Conservation (phyloP, 2,797 vertebrate species). For the Coracias cyanogaster region DNA sequence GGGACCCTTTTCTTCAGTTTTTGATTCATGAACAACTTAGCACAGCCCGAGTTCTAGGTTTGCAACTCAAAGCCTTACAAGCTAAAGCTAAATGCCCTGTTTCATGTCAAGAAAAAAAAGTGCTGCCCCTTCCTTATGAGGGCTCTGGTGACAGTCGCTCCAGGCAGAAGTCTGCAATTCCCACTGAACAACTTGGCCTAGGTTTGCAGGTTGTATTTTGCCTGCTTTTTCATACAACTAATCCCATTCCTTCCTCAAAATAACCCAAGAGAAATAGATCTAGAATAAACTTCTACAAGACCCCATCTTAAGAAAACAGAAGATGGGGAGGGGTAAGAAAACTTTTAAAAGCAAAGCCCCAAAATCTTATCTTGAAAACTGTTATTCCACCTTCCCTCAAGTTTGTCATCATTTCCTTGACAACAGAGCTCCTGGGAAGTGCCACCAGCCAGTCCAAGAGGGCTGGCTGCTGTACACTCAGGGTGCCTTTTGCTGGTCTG, state of each 20-base stretch:
- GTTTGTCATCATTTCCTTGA: not conserved
- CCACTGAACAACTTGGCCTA: not conserved
- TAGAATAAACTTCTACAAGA: not conserved
- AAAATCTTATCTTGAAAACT: not conserved
- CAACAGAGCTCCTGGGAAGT: not conserved
- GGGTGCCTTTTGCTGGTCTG: not conserved
- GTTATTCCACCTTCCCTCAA: not conserved
- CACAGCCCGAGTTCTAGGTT: not conserved
- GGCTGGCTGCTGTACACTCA: not conserved
- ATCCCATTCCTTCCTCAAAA: not conserved
- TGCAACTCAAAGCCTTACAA: not conserved
- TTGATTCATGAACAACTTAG: not conserved
- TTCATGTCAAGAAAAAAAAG: not conserved
- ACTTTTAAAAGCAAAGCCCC: rapidly evolving
- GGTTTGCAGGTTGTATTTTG: not conserved
- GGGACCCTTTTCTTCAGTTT: not conserved
- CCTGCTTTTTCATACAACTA: not conserved
- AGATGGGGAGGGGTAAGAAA: not conserved
- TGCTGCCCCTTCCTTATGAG: not conserved
- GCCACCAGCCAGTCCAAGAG: not conserved
- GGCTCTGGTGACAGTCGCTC: not conserved
- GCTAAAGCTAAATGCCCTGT: not conserved
- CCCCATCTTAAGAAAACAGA: not conserved
- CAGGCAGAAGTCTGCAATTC: not conserved
- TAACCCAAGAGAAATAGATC: not conserved